phyloP scores from a whole-genome alignment of 2,113 vertebrate genomes.

The Dermatemys mawii region DNA sequence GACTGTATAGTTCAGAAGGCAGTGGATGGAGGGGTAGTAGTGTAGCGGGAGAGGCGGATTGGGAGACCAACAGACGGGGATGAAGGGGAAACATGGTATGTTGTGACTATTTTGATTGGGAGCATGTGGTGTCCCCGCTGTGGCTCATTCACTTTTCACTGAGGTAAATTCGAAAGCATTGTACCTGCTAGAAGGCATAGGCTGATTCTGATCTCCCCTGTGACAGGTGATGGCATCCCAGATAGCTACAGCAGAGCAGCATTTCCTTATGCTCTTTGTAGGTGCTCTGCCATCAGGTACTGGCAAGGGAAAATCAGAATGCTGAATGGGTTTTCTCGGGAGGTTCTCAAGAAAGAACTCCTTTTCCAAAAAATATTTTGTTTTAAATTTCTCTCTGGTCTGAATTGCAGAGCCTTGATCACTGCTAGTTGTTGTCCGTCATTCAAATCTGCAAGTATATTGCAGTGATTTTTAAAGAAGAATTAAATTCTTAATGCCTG shows the following conservation, averaged over 20 bases:
- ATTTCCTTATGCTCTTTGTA: neutral
- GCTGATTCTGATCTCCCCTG: neutral
- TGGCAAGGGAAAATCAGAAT: neutral
- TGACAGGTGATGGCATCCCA: neutral
- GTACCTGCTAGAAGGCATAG: neutral
- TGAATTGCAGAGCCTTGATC: neutral
- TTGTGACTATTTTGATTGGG: neutral
- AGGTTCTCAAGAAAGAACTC: neutral
- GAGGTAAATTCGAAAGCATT: neutral
- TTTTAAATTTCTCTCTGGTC: too few relatives aligned
- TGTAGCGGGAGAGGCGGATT: neutral
- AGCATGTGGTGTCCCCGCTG: neutral
- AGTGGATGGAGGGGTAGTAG: neutral
- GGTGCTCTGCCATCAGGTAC: neutral
- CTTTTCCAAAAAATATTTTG: neutral
- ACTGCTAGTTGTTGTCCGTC: neutral
- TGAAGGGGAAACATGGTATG: neutral
- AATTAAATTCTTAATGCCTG: neutral
- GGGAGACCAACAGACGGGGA: neutral
- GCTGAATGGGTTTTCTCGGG: neutral
- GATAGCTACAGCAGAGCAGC: neutral
- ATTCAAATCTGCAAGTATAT: neutral
- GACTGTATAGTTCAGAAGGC: neutral
- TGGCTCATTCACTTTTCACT: neutral
- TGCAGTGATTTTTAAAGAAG: neutral